Base-by-base conservation (phyloP, 2,888 invertebrate genomes). In the Leistus spinibarbis region DNA sequence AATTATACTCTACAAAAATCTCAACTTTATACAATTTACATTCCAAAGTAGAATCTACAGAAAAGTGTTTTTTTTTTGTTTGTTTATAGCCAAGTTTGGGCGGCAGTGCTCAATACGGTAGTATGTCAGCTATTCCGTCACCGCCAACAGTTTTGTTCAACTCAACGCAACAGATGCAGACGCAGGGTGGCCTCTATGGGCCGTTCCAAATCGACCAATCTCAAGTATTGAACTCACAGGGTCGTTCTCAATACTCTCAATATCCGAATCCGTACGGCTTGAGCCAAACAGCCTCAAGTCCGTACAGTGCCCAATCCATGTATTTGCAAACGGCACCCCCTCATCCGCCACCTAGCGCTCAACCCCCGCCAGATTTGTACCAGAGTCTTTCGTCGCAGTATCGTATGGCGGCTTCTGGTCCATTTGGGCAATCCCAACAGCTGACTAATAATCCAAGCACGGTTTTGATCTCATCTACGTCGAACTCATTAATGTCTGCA, bases 401-500 rank as follows among this genome's bases (percentile, higher is more conserved):
- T 79, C 87, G 91, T 74, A 86, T 91, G 81, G 56, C 89, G 63
- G 88, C 89, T 20, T 88, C 89, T 3, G 89, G 88, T 19, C 92
- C 92, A 13, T 94, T 93, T 82, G 93, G 93, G 17, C 94, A 95
- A 83, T 93, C 92, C 68, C 95, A 94, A 81, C 93, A 93, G 82
- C 88, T 94, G 79, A 89, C 90, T 78, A 94, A 91, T 83, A 95
- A 93, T 85, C 95, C 95, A 67, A 95, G 92, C 82, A 95, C 95
- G 17, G 94, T 96, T 80, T 90, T 96, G 80, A 96, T 96, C 79
- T 95, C 95, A 54, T 93, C 95, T 78, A 93, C 94, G 74, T 93
- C 95, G 76, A 95, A 95, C 85, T 94, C 94, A 53, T 88, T 96
- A 79, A 96, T 96, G 95, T 95, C 95, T 3, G 92, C 95, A 54